Evolutionary conservation across 2,797 vertebrate genomes (phyloP).

Genomic region (Hemibagrus guttatus): DNA sequence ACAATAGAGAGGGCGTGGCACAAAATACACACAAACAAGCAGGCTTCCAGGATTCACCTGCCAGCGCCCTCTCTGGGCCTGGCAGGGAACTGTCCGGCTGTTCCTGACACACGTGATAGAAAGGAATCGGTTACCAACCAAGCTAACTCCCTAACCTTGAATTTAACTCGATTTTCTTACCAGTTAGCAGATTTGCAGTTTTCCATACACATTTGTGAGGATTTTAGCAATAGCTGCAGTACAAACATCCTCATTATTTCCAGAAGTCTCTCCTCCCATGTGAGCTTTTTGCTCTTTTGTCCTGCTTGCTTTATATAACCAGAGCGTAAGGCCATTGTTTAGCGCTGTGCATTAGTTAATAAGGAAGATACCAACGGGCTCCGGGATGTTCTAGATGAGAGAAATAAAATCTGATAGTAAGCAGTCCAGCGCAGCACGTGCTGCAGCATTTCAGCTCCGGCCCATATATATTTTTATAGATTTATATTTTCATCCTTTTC

Average conservation of each 20-base stretch:
- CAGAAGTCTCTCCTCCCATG: background rate
- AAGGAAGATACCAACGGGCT: background rate
- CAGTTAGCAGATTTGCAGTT: background rate
- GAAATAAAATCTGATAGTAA: background rate
- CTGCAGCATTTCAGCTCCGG: conserved; percentile 3
- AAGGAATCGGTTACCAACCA: background rate
- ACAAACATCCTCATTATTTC: background rate
- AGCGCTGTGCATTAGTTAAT: background rate
- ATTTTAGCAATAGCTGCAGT: background rate
- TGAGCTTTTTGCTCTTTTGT: background rate
- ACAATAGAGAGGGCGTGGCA: no score
- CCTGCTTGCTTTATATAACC: background rate
- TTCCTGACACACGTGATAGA: no score
- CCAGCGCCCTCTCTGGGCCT: no score
- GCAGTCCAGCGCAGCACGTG: background rate
- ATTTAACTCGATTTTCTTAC: background rate
- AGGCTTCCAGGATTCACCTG: no score
- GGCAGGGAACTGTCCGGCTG: no score
- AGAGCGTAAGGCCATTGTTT: background rate
- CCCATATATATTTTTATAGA: no score
- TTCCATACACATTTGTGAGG: background rate
- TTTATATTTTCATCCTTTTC: background rate
- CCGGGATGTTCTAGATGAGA: background rate
- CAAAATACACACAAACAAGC: no score
- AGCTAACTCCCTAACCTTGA: background rate